A percentile compares a stretch with the other conserved stretches of the same genome.
phyloP scores from a whole-genome alignment of 2,113 vertebrate genomes.

The Athene noctua region DNA sequence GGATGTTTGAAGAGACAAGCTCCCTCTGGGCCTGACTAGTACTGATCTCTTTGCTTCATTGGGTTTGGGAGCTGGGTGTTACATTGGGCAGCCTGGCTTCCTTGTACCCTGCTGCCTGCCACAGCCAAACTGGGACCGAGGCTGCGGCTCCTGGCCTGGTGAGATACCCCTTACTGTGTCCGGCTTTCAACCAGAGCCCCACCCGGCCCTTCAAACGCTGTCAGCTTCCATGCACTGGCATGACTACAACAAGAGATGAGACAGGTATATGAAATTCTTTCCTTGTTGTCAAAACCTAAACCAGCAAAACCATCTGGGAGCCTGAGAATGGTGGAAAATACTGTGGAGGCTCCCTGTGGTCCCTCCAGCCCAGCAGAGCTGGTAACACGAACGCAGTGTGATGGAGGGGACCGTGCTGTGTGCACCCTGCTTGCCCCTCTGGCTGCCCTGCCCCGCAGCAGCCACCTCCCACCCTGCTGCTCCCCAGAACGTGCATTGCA shows the following conservation, averaged over 20 bases:
- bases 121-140: neutral
- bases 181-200: neutral
- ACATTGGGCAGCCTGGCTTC: neutral
- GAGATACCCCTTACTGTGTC: neutral
- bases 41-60: neutral
- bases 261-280: neutral
- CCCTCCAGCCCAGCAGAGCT: neutral
- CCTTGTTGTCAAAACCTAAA: neutral
- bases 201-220: rapidly evolving
- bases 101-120: too few species aligned
- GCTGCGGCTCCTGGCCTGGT: neutral
- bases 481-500: rapidly evolving
- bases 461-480: neutral
- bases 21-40: neutral
- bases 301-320: neutral
- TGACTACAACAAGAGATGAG: neutral
- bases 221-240: neutral
- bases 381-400: rapidly evolving
- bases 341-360: neutral
- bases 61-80: neutral
- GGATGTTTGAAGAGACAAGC: neutral
- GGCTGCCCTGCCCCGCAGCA: neutral
- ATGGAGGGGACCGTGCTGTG: rapidly evolving
- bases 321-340: neutral
- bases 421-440: rapidly evolving